Conservation (phyloP, 2,888 invertebrate species). For the Mongoloraphidia duomilia region DNA sequence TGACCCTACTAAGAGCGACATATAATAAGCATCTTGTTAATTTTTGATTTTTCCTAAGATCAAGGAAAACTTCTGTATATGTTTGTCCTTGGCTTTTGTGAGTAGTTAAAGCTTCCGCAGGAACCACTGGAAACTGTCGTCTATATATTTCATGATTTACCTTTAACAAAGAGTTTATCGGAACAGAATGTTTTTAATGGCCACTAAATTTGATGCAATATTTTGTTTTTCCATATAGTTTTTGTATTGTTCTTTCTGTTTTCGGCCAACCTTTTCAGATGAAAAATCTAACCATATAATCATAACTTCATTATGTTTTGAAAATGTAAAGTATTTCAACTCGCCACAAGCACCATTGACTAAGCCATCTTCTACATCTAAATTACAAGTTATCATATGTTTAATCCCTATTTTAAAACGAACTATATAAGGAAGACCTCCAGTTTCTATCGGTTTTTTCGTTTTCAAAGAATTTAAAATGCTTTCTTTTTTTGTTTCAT, state of each 20-base stretch:
- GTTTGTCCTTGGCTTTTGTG: slow-evolving; percentile 16
- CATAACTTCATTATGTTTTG: neutral
- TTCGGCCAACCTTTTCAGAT: neutral
- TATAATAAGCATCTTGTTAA: slow-evolving; percentile 1
- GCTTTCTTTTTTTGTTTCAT: neutral
- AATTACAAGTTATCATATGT: slow-evolving; percentile 1
- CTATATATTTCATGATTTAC: slow-evolving; percentile 5
- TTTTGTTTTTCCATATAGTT: neutral
- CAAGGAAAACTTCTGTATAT: slow-evolving; percentile 3
- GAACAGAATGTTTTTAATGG: neutral
- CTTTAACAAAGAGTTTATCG: neutral
- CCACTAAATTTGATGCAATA: neutral
- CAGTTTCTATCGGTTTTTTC: neutral
- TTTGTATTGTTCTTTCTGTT: neutral
- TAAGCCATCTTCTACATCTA: neutral
- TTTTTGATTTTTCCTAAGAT: neutral
- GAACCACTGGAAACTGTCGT: slow-evolving; percentile 13
- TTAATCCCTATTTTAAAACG: neutral
- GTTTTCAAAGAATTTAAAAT: neutral
- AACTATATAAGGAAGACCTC: neutral
- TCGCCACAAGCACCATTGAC: neutral
- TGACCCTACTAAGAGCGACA: slow-evolving; percentile 6
- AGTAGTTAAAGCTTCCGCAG: slow-evolving; percentile 14
- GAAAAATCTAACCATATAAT: neutral
- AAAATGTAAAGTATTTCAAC: neutral